Percentiles rank a stretch among this genome's conserved stretches.
These are phyloP conservation scores for Zoroaster sp. DNA, from an alignment of 53 echinoderm and acorn worm species.

Conservation along the genomic window DNA sequence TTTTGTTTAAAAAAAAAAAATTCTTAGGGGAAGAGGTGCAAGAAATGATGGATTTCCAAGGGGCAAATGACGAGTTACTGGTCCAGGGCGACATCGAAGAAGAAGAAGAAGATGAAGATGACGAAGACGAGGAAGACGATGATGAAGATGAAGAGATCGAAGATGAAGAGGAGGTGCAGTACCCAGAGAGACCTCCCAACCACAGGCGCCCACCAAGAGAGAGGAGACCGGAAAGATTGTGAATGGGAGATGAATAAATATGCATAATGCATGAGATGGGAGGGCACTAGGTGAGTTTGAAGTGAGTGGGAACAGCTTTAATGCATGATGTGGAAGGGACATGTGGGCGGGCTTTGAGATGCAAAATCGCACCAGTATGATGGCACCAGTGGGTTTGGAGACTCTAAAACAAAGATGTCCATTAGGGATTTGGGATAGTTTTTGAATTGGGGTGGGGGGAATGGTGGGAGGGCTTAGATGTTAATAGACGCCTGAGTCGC, in stretches of 20 bases:
- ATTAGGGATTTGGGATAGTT: no score
- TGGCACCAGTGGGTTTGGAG: no score
- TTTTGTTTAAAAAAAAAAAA: no score
- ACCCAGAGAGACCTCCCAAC: slow-evolving; percentile 92
- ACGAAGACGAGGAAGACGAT: slow-evolving; percentile 79
- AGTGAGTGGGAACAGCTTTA: no score
- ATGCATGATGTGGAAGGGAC: no score
- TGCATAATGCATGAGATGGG: background rate
- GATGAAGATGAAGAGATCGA: slow-evolving; percentile 82
- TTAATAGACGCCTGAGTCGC: no score
- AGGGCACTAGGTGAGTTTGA: background rate
- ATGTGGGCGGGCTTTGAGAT: no score
- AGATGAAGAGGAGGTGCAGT: slow-evolving; percentile 95
- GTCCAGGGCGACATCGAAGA: slow-evolving; percentile 42
- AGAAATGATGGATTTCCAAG: slow-evolving; percentile 38
- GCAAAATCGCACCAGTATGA: no score
- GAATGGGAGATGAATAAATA: background rate
- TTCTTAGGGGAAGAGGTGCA: background rate
- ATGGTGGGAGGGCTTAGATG: no score
- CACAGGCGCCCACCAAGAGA: slow-evolving; percentile 76
- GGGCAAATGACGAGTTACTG: slow-evolving; percentile 22
- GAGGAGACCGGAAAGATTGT: background rate
- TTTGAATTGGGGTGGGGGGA: no score
- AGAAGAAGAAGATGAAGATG: slow-evolving; percentile 75
- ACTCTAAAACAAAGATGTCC: no score